Conservation (phyloP, 2,113 vertebrate genomes). For the Eulemur rufifrons region DNA sequence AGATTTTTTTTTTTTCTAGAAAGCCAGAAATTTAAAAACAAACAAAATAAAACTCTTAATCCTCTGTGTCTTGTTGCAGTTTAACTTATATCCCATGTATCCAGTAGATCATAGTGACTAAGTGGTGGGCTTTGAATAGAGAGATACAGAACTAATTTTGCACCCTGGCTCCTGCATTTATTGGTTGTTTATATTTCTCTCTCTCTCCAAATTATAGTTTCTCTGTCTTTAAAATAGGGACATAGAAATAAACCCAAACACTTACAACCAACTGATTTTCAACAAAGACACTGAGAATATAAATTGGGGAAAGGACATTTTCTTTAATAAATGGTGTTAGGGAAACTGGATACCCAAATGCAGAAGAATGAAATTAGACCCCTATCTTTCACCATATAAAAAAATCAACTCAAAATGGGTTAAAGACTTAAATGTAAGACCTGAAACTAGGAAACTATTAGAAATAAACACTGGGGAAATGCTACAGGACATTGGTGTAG, state of each 20-base stretch:
- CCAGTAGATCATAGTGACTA: neutral
- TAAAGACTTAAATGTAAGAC: neutral
- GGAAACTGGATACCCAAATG: no score
- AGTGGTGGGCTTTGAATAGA: neutral
- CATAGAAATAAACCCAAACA: neutral
- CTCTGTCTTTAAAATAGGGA: neutral
- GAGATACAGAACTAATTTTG: neutral
- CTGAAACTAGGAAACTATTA: neutral
- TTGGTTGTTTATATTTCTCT: neutral
- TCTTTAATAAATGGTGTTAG: no score
- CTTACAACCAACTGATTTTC: neutral
- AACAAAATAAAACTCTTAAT: neutral
- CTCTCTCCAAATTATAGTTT: neutral
- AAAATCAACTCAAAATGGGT: no score
- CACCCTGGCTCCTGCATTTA: neutral
- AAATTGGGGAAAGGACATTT: neutral
- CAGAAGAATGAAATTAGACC: no score
- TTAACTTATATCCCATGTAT: neutral
- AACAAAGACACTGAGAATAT: neutral
- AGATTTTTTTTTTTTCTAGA: neutral
- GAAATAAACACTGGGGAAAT: neutral
- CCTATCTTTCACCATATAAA: no score
- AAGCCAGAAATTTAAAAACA: neutral
- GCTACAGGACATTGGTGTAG: neutral
- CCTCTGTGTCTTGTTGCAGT: neutral